phyloP scores from a whole-genome alignment of 2,113 vertebrate genomes.

The Columbina picui region DNA sequence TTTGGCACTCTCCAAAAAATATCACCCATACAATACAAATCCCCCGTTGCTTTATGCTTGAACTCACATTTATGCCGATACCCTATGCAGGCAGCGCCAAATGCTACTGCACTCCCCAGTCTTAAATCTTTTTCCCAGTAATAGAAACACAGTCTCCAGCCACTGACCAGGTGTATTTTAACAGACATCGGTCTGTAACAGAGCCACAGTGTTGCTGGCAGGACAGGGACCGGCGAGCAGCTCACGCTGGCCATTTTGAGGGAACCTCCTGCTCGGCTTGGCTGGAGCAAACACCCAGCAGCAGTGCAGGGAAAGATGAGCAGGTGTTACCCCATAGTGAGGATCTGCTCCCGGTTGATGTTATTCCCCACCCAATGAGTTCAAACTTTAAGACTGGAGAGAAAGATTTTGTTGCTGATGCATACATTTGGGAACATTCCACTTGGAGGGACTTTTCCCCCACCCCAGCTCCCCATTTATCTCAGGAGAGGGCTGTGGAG shows the following conservation, averaged over 20 bases:
- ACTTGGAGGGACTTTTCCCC: not conserved
- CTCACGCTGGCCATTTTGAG: accelerated
- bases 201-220: accelerated
- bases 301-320: accelerated
- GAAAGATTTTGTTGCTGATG: not conserved
- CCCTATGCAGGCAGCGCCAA: not conserved
- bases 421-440: accelerated
- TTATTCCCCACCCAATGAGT: accelerated
- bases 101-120: accelerated
- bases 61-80: not conserved
- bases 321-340: accelerated
- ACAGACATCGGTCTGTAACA: accelerated
- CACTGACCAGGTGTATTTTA: not conserved
- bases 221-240: not conserved
- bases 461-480: not conserved
- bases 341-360: not conserved
- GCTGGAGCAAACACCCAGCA: accelerated
- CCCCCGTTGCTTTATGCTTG: not conserved
- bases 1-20: not conserved
- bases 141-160: not conserved
- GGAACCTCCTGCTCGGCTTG: accelerated
- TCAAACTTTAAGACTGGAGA: not conserved
- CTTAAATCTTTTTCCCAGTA: not conserved
- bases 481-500: accelerated
- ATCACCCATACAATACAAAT: not conserved